Evolutionary conservation across 2,888 invertebrate species (phyloP), one percentile per base, ranked within the genome.

Genomic region (Fissipunctia ypsillon): DNA sequence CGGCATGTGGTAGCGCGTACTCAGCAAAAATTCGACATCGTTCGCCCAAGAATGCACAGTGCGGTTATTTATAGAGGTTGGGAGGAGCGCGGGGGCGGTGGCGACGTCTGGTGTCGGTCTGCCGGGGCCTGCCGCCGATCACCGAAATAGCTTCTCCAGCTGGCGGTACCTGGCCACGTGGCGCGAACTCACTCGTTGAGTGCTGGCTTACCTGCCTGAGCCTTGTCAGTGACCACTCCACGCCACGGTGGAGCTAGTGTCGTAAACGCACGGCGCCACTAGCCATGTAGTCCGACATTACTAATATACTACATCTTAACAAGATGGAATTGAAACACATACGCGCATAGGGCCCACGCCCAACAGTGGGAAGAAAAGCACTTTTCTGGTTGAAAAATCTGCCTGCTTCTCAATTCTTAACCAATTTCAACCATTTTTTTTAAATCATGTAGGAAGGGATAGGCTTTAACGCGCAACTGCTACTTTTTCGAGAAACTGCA

Each of bases 81-180:
- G 93, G 94, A 95, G 96, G 93, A 93, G 95, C 94, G 96, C 97
- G 96, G 96, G 95, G 95, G 94, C 95, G 95, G 94, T 94, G 93
- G 92, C 94, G 93, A 93, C 94, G 96, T 96, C 96, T 96, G 95
- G 95, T 95, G 95, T 96, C 96, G 96, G 95, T 96, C 97, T 97
- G 96, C 97, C 96, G 95, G 97, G 96, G 96, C 96, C 97, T 96
- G 97, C 96, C 95, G 95, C 96, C 96, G 96, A 95, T 96, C 96
- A 95, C 96, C 91, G 91, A 96, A 96, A 96, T 96, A 96, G 91
- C 95, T 94, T 93, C 93, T 96, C 96, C 96, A 96, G 96, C 95
- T 95, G 95, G 94, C 94, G 89, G 91, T 95, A 95, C 95, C 95
- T 95, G 95, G 91, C 93, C 96, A 96, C 96, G 96, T 96, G 95